Base-by-base conservation (phyloP, 2,888 invertebrate genomes). In the Dendrolimus pini region DNA sequence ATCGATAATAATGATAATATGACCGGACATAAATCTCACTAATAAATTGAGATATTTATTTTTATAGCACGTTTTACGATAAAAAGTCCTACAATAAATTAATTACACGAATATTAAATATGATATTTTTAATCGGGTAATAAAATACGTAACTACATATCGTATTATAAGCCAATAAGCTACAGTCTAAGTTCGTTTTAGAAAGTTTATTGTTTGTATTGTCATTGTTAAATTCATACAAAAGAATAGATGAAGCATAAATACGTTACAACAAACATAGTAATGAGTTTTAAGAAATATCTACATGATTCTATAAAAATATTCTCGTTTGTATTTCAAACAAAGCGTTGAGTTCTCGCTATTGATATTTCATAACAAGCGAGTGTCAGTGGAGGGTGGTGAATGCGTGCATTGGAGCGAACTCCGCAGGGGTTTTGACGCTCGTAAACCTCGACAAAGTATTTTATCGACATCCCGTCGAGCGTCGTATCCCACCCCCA, bases 391-490 rank as follows among this genome's bases (percentile, higher is more conserved):
- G 68, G 73, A 70, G 76, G 78, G 79, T 69, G 77, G 75, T 72
- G 72, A 64, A 66, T 67, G 70, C 71, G 72, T 69, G 71, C 77
- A 74, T 61, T 65, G 73, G 62, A 72, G 72, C 71, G 72, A 62
- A 60, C 67, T 65, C 71, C 65, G 65, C 68, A 80, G 80, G 82
- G 83, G 81, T 81, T 83, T 80, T 77, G 66, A 67, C 74, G 74
- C 79, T 83, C 82, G 82, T 83, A 84, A 83, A 85, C 82, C 82
- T 81, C 83, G 74, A 84, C 85, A 82, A 83, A 82, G 85, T 86
- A 86, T 87, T 85, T 79, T 81, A 83, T 82, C 82, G 84, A 82
- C 82, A 81, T 70, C 77, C 79, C 76, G 68, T 75, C 72, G 74
- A 68, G 72, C 73, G 55, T 30, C 6, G 30, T 30, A 30, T 30